These are phyloP conservation scores for Stictocephala bisonia DNA, from an alignment of 2,888 invertebrate genomes.

Conservation along the genomic window DNA sequence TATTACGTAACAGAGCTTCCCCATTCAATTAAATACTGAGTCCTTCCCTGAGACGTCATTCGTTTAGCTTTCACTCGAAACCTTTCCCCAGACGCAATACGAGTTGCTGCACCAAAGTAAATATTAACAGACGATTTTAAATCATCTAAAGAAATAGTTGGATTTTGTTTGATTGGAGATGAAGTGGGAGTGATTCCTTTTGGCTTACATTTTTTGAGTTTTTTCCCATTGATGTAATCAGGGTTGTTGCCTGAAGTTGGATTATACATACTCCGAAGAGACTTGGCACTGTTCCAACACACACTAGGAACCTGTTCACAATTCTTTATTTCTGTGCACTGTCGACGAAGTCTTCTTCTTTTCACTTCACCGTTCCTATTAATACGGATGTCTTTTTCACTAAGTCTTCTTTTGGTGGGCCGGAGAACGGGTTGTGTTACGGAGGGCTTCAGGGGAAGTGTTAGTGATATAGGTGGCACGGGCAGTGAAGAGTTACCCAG, in stretches of 20 bases:
- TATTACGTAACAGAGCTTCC: slow-evolving; percentile 65
- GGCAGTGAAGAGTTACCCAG: slow-evolving; percentile 57
- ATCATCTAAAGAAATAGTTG: slow-evolving; percentile 77
- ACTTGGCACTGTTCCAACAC: slow-evolving; percentile 48
- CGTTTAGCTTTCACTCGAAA: slow-evolving; percentile 84
- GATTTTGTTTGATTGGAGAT: slow-evolving; percentile 45
- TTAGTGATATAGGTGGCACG: slow-evolving; percentile 71
- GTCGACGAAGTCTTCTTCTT: slow-evolving; percentile 67
- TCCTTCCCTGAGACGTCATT: slow-evolving; percentile 73
- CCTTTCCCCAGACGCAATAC: slow-evolving; percentile 84
- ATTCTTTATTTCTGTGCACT: slow-evolving; percentile 44
- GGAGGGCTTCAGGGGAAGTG: slow-evolving; percentile 74
- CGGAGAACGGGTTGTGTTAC: slow-evolving; percentile 70
- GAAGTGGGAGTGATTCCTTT: slow-evolving; percentile 38
- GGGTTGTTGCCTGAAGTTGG: slow-evolving; percentile 31
- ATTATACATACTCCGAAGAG: slow-evolving; percentile 47
- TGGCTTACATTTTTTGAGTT: slow-evolving; percentile 30
- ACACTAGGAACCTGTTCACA: slow-evolving; percentile 31
- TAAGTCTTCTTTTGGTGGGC: slow-evolving; percentile 83
- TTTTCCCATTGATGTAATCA: slow-evolving; percentile 42
- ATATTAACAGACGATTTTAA: slow-evolving; percentile 86
- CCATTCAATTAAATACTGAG: slow-evolving; percentile 93
- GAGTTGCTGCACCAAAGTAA: slow-evolving; percentile 83
- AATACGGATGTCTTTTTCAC: slow-evolving; percentile 87
- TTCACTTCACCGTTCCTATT: slow-evolving; percentile 89